phyloP scores from a whole-genome alignment of 1,140 invertebrate genomes.

The Neodiprion pinetum region DNA sequence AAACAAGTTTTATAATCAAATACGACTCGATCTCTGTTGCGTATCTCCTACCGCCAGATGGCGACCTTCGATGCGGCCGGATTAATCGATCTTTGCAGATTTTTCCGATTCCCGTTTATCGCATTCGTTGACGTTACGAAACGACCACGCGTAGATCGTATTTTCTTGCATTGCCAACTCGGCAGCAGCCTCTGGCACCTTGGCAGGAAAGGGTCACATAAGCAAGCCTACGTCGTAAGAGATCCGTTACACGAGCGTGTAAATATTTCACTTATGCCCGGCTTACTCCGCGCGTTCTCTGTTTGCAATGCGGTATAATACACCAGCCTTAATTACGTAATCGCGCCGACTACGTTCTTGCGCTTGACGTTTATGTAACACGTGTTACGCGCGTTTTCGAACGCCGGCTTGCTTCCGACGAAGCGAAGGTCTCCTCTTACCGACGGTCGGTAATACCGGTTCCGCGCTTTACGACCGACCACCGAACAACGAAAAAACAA shows the following conservation, averaged over 20 bases:
- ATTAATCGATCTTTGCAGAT: too few species aligned
- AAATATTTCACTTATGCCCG: conserved; percentile 52
- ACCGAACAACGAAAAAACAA: neutral
- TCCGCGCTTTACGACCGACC: neutral
- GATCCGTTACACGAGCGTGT: conserved; percentile 50
- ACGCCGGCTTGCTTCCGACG: conserved; percentile 33
- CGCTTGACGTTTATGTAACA: conserved; percentile 47
- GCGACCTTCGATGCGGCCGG: too few species aligned
- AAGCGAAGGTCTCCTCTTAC: conserved; percentile 18
- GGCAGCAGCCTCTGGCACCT: neutral
- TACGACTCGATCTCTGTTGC: too few species aligned
- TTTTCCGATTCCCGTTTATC: too few species aligned
- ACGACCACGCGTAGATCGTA: too few species aligned
- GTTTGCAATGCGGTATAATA: conserved; percentile 17
- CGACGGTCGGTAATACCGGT: neutral
- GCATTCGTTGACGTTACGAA: too few species aligned
- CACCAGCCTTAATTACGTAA: conserved; percentile 46
- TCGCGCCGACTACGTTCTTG: conserved; percentile 10
- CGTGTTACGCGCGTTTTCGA: conserved; percentile 16
- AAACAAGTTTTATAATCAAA: too few species aligned
- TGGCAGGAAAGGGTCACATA: neutral
- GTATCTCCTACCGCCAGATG: too few species aligned
- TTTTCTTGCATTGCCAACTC: too few species aligned
- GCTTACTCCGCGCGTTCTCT: conserved; percentile 10
- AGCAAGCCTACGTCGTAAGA: conserved; percentile 34